phyloP scores from a whole-genome alignment of 2,797 vertebrate species.

The Peromyscus attwateri region DNA sequence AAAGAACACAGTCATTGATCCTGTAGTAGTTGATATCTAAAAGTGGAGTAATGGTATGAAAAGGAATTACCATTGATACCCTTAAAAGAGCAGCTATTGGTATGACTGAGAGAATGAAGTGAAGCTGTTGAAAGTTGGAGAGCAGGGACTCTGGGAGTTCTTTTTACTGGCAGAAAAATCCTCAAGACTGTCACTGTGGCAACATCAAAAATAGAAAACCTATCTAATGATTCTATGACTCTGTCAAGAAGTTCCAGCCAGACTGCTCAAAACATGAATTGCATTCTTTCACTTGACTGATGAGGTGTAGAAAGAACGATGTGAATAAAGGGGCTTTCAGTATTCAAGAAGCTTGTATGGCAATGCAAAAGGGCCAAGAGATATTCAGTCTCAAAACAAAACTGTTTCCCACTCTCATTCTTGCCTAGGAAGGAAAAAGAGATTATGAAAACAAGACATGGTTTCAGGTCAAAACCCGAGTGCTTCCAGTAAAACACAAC shows the following conservation, averaged over 20 bases:
- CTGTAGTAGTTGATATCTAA: neutral
- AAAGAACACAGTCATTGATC: neutral
- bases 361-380: neutral
- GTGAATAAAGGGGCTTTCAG: neutral
- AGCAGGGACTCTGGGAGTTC: no score
- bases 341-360: neutral
- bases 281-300: neutral
- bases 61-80: neutral
- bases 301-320: neutral
- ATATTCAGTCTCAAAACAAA: neutral
- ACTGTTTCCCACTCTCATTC: neutral
- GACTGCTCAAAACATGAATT: neutral
- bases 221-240: no score
- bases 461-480: neutral
- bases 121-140: neutral
- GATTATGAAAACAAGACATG: neutral
- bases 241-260: neutral
- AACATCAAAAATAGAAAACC: neutral
- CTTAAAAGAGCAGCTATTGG: neutral
- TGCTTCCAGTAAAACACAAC: neutral
- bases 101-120: neutral
- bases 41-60: neutral
- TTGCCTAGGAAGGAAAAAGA: neutral
- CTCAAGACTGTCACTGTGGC: no score
- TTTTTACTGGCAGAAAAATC: neutral